Evolutionary conservation across 1,140 invertebrate genomes (phyloP), one percentile per base, ranked within the genome.

Genomic region (Acromyrmex echinatior): DNA sequence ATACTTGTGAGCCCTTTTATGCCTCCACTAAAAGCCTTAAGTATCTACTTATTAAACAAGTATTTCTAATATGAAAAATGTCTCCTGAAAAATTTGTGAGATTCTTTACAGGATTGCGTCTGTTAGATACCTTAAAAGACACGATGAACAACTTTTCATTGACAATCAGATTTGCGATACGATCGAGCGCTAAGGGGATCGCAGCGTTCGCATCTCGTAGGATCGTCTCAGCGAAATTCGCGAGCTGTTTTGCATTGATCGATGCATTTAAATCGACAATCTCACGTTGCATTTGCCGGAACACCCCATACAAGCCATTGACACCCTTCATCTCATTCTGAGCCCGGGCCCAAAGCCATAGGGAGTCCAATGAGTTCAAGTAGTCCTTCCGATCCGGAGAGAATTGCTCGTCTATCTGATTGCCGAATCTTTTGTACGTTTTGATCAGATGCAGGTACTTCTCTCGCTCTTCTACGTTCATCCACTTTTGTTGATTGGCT

Each of bases 111-210:
- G 28, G 16, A 16, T 58, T n/a, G 71, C 39, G 9, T 18, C 31
- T 68, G 1, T 31, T 71, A 70, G 63, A 12, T 97, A 97, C 97
- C 97, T 97, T 93, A 89, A 96, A 93, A n/a, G 96, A 96, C 10
- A 95, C 95, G 60, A 96, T 94, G 94, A 97, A 97, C 77, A 97
- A 92, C 85, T 96, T 95, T 51, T 97, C 96, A 62, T 96, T 95
- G 28, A 95, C 93, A 74, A 97, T 95, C 25, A 96, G 86, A 16
- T 96, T 95, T 77, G 96, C 90, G 16, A 97, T 94, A 58, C 95
- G 95, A 16, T 94, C 92, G 31, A 96, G 92, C 0, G 96, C 94
- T 21, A 92, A 89, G 18, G 95, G 92, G 21, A 97, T 95, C 0
- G 96, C 96, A 12, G 93, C 93, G 65, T 95, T 96, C 0, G 96